These are phyloP conservation scores for Aproaerema taeniolella DNA, from an alignment of 2,888 invertebrate species.

Conservation along the genomic window DNA sequence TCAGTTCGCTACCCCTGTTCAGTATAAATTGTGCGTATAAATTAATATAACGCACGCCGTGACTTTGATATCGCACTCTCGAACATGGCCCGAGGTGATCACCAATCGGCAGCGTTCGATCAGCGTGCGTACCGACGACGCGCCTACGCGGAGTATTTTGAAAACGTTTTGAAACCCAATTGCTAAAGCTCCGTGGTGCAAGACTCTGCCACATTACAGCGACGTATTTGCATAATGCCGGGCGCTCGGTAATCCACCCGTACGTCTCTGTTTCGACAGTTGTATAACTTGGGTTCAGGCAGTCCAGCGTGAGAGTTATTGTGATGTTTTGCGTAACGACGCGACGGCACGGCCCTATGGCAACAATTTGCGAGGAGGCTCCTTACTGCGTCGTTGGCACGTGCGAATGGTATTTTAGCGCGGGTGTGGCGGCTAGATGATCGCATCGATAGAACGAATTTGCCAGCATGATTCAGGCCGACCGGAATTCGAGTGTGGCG, in stretches of 20 bases:
- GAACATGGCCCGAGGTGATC: constrained; percentile 35
- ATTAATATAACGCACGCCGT: constrained; percentile 36
- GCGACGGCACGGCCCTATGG: constrained; percentile 27
- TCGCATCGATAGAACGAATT: constrained; percentile 43
- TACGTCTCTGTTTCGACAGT: constrained; percentile 47
- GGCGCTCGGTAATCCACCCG: constrained; percentile 54
- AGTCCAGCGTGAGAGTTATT: constrained; percentile 34
- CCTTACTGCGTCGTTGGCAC: constrained; percentile 53
- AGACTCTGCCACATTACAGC: constrained; percentile 61
- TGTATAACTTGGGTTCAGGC: constrained; percentile 47
- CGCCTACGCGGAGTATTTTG: constrained; percentile 60
- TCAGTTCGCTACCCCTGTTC: constrained; percentile 17
- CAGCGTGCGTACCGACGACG: constrained; percentile 38
- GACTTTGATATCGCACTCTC: constrained; percentile 24
- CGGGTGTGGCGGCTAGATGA: constrained; percentile 37
- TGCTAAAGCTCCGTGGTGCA: constrained; percentile 70
- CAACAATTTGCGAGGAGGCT: constrained; percentile 21
- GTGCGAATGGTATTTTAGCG: constrained; percentile 36
- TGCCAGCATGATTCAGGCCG: constrained; percentile 61
- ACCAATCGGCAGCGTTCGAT: constrained; percentile 37
- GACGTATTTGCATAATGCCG: constrained; percentile 69
- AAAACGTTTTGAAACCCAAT: constrained; percentile 71
- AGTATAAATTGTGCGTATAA: too few relatives aligned
- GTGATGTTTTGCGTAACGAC: constrained; percentile 26
- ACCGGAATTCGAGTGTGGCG: constrained; percentile 59